Percentiles rank a stretch among this genome's conserved stretches.
Conservation (phyloP, 2,113 vertebrate species). For the Nesoenas mayeri region DNA sequence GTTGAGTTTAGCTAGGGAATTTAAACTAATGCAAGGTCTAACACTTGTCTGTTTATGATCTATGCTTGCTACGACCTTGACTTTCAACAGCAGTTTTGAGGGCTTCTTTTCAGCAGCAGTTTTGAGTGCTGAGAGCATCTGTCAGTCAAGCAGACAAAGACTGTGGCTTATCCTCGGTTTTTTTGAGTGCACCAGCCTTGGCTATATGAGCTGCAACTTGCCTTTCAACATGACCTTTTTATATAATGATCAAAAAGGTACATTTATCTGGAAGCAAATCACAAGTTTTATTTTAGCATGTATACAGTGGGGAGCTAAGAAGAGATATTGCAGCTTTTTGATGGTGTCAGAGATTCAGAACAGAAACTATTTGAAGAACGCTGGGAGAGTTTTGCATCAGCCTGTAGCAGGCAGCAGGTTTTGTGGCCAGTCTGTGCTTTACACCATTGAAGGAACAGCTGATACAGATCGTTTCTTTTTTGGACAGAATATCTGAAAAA, state of each 20-base stretch:
- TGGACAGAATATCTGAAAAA: background rate
- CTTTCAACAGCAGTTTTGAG: conserved; percentile 1
- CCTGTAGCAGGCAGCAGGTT: background rate
- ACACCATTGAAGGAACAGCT: background rate
- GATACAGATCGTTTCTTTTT: background rate
- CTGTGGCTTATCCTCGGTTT: background rate
- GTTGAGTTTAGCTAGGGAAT: background rate
- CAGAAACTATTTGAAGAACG: fast-evolving
- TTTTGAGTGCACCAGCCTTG: background rate
- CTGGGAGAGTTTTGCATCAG: background rate
- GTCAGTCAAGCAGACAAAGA: background rate
- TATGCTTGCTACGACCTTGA: background rate
- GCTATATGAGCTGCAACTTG: background rate
- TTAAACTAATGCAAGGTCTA: background rate
- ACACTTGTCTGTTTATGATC: background rate
- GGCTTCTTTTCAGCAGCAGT: background rate
- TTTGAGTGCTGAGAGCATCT: background rate
- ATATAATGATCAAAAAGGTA: background rate
- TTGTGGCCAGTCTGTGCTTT: background rate
- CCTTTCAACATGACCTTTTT: background rate
- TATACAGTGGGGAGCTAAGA: background rate
- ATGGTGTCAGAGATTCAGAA: background rate
- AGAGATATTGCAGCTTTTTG: background rate
- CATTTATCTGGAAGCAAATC: background rate
- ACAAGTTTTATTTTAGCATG: background rate